These are phyloP conservation scores for Adoxophyes honmai DNA, from an alignment of 1,140 invertebrate genomes.

Conservation along the genomic window DNA sequence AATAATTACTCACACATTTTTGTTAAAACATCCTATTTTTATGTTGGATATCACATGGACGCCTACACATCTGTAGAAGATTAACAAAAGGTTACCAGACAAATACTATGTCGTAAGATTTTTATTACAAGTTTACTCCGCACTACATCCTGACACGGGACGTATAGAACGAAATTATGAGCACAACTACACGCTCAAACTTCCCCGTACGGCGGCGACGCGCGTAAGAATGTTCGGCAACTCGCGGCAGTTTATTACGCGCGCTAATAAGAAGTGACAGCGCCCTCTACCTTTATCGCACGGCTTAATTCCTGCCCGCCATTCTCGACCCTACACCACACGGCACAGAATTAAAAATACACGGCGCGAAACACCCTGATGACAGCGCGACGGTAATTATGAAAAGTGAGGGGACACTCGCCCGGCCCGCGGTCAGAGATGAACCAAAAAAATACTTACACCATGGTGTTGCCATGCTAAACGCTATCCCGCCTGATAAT, in stretches of 20 bases:
- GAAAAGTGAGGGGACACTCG: constrained; percentile 32
- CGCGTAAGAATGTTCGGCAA: constrained; percentile 8
- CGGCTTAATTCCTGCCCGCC: constrained; percentile 34
- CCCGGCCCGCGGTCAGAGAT: constrained; percentile 37
- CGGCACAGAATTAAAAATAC: constrained; percentile 47
- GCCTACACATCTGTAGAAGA: too few species aligned
- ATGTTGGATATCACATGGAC: too few species aligned
- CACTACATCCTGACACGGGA: too few species aligned
- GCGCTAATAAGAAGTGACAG: constrained; percentile 40
- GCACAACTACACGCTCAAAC: too few species aligned
- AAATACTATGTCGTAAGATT: too few species aligned
- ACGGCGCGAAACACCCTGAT: constrained; percentile 36
- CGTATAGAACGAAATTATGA: too few species aligned
- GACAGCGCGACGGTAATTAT: constrained; percentile 54
- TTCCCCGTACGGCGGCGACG: background rate
- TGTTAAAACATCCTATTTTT: too few species aligned
- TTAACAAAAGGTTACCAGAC: too few species aligned
- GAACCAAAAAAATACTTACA: constrained; percentile 50
- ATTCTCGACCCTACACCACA: constrained; percentile 28
- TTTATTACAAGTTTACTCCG: too few species aligned
- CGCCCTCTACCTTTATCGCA: constrained; percentile 34
- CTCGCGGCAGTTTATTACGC: constrained; percentile 30
- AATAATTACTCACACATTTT: too few species aligned
- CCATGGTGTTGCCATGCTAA: constrained; percentile 53
- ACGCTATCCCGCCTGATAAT: constrained; percentile 62